These are phyloP conservation scores for Fabriciana adippe DNA, from an alignment of 2,888 invertebrate species.

Conservation along the genomic window DNA sequence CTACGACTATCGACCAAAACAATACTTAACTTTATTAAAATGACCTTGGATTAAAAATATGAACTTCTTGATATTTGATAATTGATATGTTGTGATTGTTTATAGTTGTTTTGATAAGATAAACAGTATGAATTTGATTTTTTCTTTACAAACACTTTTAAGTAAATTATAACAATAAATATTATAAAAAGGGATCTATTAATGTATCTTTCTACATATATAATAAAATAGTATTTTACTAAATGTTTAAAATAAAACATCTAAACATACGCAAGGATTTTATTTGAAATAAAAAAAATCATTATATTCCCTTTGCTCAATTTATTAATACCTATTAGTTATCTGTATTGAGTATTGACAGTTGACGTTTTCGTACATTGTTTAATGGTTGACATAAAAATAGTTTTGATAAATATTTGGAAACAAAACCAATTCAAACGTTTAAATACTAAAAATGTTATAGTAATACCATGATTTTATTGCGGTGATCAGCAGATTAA, in stretches of 20 bases:
- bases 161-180: too few species aligned
- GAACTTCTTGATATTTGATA: too few species aligned
- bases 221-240: too few species aligned
- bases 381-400: conserved; percentile 67
- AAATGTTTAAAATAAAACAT: too few species aligned
- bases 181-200: too few species aligned
- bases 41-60: conserved; percentile 24
- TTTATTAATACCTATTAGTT: background rate
- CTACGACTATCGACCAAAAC: conserved; percentile 6
- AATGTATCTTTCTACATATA: too few species aligned
- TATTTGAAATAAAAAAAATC: too few species aligned
- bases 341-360: conserved; percentile 53
- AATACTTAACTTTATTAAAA: conserved; percentile 17
- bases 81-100: background rate
- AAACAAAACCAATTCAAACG: conserved; percentile 53
- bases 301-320: too few species aligned
- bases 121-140: background rate
- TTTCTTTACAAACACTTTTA: background rate
- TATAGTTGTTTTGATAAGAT: conserved; percentile 12
- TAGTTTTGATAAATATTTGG: conserved; percentile 66
- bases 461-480: conserved; percentile 43
- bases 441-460: conserved; percentile 51
- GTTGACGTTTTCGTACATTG: conserved; percentile 57
- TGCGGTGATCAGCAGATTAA: conserved; percentile 43
- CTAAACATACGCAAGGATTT: too few species aligned